These are phyloP conservation scores for Erpetoichthys calabaricus DNA, from an alignment of 2,797 vertebrate genomes.

Conservation along the genomic window DNA sequence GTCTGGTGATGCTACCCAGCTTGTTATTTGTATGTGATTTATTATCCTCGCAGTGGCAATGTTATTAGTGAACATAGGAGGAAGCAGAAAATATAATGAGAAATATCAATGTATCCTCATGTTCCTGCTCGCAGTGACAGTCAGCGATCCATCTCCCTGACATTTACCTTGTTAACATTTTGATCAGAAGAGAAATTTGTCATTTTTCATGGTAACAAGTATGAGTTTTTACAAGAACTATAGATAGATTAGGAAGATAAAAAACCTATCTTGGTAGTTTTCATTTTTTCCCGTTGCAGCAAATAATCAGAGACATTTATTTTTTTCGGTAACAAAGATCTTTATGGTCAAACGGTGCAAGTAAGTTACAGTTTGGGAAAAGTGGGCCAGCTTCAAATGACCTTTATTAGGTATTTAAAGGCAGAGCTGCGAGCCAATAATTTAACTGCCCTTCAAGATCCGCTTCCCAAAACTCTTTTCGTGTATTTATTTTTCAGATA, in stretches of 20 bases:
- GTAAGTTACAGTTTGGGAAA: background rate
- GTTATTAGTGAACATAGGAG: constrained; percentile 63
- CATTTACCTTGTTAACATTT: constrained; percentile 88
- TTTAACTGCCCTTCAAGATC: too few relatives aligned
- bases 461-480: too few relatives aligned
- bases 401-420: constrained; percentile 1
- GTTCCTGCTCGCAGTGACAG: constrained; percentile 64
- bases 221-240: constrained; percentile 59
- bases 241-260: constrained; percentile 53
- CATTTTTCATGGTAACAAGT: constrained; percentile 66
- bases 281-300: too few relatives aligned
- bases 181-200: constrained; percentile 79
- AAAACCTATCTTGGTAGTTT: constrained; percentile 35
- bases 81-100: constrained; percentile 67
- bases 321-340: background rate
- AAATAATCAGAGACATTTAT: constrained; percentile 6
- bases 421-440: too few relatives aligned
- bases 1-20: constrained; percentile 43
- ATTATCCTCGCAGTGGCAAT: constrained; percentile 55
- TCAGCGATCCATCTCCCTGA: constrained; percentile 75
- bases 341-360: background rate
- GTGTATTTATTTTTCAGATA: too few relatives aligned
- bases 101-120: constrained; percentile 83
- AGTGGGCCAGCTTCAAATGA: background rate
- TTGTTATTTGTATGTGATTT: constrained; percentile 70